Percentiles rank a stretch among this genome's conserved stretches.
These are phyloP conservation scores for Cylas formicarius DNA, from an alignment of 1,140 invertebrate species.

Conservation along the genomic window DNA sequence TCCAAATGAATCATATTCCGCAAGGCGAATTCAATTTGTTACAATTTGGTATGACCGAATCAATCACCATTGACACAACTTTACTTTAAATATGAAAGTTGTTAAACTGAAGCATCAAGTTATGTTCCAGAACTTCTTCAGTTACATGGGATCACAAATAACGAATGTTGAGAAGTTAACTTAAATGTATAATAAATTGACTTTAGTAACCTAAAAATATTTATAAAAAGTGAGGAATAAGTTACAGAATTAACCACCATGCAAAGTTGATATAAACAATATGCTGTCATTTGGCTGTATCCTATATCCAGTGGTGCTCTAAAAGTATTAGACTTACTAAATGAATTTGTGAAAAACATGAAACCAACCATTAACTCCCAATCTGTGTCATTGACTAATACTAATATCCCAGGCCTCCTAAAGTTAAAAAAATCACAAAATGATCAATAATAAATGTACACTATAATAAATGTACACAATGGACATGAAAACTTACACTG, in stretches of 20 bases:
- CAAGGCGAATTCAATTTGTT: no score
- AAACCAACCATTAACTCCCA: constrained; percentile 77
- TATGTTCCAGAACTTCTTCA: no score
- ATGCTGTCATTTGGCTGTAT: constrained; percentile 30
- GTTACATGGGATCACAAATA: no score
- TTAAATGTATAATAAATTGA: no score
- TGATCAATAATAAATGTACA: constrained; percentile 6
- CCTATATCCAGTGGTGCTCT: constrained; percentile 30
- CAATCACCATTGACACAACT: no score
- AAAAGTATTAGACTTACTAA: constrained; percentile 6
- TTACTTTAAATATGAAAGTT: no score
- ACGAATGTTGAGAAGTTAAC: no score
- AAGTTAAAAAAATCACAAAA: constrained; percentile 29
- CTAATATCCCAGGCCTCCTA: constrained; percentile 85
- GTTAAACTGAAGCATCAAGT: no score
- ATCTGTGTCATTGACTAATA: constrained; percentile 86
- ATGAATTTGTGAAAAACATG: constrained; percentile 1
- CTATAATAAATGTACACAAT: neutral
- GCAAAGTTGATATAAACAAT: constrained; percentile 31
- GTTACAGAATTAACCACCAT: constrained; percentile 24
- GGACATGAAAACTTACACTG: constrained; percentile 55
- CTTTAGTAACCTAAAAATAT: no score
- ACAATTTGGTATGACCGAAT: no score
- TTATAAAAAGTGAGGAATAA: no score
- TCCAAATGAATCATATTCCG: no score